Evolutionary conservation across 1,140 invertebrate genomes (phyloP), one percentile per base, ranked within the genome.

Genomic region (Diorhabda sublineata): DNA sequence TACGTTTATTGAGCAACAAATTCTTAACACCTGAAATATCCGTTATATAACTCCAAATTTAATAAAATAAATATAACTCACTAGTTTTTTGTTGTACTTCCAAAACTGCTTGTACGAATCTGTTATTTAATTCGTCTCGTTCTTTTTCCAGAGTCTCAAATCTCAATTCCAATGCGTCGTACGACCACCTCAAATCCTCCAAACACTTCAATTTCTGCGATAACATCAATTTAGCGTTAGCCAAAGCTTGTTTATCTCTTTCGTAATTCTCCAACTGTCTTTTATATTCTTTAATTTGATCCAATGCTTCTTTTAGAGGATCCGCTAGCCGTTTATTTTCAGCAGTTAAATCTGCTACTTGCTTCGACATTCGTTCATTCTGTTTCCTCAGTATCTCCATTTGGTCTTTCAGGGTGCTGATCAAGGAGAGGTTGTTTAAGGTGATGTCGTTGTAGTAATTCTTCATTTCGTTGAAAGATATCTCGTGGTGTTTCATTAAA

Each of bases 401-500:
- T 87, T 97, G 91, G 78, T 93, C 91, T 86, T 92, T 94, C 47
- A 95, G 82, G 75, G 87, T 91, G 71, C 89, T 88, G 45, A 95
- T 95, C 5, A 95, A 81, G 62, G 87, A 91, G 68, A 97, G 84
- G 81, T 97, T 97, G 79, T 97, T 97, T 1, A 95, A 81, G 2
- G 93, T 95, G 57, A 97, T 95, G 73, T 97, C 93, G 76, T 96
- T 96, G 75, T 96, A 98, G 83, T 96, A 97, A 79, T 92, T 92
- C 81, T 96, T 97, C 78, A 97, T 90, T 78, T 96, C 92, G 58
- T 87, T 85, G 78, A 96, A 94, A 1, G 92, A 90, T 75, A 89
- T 89, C 69, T 95, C 92, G 78, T 97, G 94, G 74, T 91, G 89
- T 69, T 88, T 88, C 70, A 93, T 92, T 62, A 97, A 79, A 26